phyloP scores from a whole-genome alignment of 2,113 vertebrate genomes.

The Apistogramma diplotaenia region DNA sequence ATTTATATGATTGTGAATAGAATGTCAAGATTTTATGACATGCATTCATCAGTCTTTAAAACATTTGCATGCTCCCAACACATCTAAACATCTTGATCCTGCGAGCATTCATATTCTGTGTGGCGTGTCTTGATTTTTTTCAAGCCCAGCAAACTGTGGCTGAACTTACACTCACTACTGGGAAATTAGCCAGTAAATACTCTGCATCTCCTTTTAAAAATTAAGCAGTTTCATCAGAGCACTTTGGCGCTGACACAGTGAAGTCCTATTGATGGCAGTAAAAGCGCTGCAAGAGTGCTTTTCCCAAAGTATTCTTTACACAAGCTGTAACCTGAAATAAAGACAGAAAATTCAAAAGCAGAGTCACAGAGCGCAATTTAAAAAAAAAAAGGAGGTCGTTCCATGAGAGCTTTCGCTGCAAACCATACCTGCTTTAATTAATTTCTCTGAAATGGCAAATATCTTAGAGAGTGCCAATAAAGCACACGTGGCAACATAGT shows the following conservation, averaged over 20 bases:
- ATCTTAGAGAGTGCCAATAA: conserved; percentile 7
- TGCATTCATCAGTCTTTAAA: background rate
- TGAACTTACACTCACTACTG: conserved; percentile 7
- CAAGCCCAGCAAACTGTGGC: background rate
- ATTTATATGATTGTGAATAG: background rate
- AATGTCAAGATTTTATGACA: background rate
- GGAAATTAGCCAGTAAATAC: conserved; percentile 5
- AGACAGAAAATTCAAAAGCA: background rate
- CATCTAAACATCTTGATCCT: background rate
- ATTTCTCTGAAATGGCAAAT: conserved; percentile 26
- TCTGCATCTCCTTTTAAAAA: background rate
- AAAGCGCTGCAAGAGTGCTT: background rate
- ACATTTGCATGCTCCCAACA: background rate
- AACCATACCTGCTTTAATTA: background rate
- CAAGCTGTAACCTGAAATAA: background rate
- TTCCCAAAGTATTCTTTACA: background rate
- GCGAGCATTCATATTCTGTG: background rate
- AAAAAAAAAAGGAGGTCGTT: conserved; percentile 5
- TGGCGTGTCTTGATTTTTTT: conserved; percentile 3
- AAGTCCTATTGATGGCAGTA: background rate
- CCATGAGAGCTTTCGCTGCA: conserved; percentile 1
- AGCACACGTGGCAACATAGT: background rate
- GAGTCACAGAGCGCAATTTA: conserved; percentile 17
- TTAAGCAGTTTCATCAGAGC: conserved; percentile 1
- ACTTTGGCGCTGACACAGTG: conserved; percentile 5